Conservation (phyloP, 2,797 vertebrate species). For the Anguilla marmorata region DNA sequence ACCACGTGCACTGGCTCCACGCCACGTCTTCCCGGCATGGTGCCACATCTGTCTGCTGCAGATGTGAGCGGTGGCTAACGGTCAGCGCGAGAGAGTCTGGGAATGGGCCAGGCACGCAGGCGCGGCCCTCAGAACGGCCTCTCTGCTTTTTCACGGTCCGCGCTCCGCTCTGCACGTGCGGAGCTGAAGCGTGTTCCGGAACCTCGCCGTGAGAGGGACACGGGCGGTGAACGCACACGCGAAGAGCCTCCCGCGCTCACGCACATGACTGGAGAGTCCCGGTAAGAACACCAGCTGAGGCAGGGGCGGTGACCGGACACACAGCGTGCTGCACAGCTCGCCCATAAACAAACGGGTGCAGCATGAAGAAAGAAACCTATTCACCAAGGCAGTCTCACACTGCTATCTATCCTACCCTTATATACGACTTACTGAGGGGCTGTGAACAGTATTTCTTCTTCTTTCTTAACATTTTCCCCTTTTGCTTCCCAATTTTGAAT, state of each 20-base stretch:
- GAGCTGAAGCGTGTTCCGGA: background rate
- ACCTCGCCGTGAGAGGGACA: background rate
- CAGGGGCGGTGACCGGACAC: background rate
- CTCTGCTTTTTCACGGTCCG: background rate
- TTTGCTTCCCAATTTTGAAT: background rate
- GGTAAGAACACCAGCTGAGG: slow-evolving; percentile 3
- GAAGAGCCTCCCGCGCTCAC: background rate
- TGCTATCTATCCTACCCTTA: background rate
- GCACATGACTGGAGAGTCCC: background rate
- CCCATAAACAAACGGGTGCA: background rate
- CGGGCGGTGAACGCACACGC: background rate
- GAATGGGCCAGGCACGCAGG: background rate
- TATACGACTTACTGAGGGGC: background rate
- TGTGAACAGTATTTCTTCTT: background rate
- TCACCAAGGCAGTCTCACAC: background rate
- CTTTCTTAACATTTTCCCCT: background rate
- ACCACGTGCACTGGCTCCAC: background rate
- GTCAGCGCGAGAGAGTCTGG: background rate
- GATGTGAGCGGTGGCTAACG: background rate
- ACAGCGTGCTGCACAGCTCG: background rate
- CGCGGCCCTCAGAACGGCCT: background rate
- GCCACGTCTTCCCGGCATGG: background rate
- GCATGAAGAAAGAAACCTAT: background rate
- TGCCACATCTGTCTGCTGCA: background rate
- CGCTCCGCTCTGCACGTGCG: background rate